A percentile compares a stretch with the other conserved stretches of the same genome.
Evolutionary conservation across 2,113 vertebrate genomes (phyloP).

Genomic region (Calyptommatus sinebrachiatus): DNA sequence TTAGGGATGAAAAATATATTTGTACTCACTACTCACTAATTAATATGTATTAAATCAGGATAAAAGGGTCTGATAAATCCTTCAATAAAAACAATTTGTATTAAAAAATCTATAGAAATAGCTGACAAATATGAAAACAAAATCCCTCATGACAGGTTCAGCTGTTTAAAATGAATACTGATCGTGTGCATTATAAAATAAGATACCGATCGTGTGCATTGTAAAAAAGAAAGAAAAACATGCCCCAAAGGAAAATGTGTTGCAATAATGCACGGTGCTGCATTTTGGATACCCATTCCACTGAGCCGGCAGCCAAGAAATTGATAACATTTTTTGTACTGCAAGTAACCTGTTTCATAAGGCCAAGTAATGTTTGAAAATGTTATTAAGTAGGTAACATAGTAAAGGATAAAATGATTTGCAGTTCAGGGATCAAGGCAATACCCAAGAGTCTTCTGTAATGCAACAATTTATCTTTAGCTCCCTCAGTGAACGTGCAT

Average conservation of each 20-base stretch:
- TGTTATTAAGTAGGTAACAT: conserved; percentile 14
- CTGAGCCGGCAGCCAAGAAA: conserved; percentile 1
- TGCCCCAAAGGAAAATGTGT: conserved; percentile 23
- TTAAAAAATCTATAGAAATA: conserved; percentile 52
- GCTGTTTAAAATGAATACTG: conserved; percentile 48
- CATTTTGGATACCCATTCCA: conserved; percentile 5
- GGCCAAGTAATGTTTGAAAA: conserved; percentile 32
- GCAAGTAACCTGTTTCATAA: conserved; percentile 31
- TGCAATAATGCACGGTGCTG: not conserved
- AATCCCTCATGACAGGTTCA: conserved; percentile 36
- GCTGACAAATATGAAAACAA: conserved; percentile 48
- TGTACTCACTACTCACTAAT: conserved; percentile 30
- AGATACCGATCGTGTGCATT: not conserved
- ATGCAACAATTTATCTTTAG: conserved; percentile 3
- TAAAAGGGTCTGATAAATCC: conserved; percentile 15
- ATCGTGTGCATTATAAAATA: conserved; percentile 26
- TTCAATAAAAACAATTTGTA: conserved; percentile 53
- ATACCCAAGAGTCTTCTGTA: not conserved
- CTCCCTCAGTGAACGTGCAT: fast-evolving
- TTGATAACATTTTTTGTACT: conserved; percentile 15
- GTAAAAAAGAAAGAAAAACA: conserved; percentile 16
- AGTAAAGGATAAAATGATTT: conserved; percentile 8
- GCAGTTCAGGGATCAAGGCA: conserved; percentile 23
- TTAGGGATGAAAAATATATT: conserved; percentile 22
- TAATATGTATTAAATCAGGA: conserved; percentile 46